phyloP scores from a whole-genome alignment of 2,888 invertebrate genomes.

The Pammene fasciana region DNA sequence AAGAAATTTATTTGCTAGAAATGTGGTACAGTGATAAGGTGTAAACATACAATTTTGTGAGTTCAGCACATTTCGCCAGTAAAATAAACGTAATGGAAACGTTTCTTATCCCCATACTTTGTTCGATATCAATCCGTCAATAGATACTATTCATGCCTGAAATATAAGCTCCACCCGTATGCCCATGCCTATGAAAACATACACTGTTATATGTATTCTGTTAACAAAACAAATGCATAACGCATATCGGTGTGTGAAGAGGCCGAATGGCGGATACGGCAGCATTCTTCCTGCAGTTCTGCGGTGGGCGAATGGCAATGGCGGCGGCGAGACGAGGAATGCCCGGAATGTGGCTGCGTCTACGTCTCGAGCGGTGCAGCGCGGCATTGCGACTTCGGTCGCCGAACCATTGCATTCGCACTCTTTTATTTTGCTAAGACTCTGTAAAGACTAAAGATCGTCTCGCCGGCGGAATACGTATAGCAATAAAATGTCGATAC shows the following conservation, averaged over 20 bases:
- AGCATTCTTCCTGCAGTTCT: conserved; percentile 44
- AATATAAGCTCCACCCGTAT: too few species aligned
- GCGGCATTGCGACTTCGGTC: conserved; percentile 43
- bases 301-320: conserved; percentile 43
- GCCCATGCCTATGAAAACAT: too few species aligned
- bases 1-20: too few species aligned
- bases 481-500: neutral
- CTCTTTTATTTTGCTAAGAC: conserved; percentile 28
- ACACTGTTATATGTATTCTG: neutral
- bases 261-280: conserved; percentile 46
- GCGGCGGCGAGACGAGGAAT: conserved; percentile 61
- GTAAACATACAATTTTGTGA: too few species aligned
- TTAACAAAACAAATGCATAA: conserved; percentile 7
- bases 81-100: too few species aligned
- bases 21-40: too few species aligned
- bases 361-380: conserved; percentile 52
- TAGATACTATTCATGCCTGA: too few species aligned
- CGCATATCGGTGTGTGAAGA: conserved; percentile 20
- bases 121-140: too few species aligned
- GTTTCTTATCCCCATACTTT: too few species aligned
- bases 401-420: conserved; percentile 61
- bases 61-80: too few species aligned
- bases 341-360: conserved; percentile 66
- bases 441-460: conserved; percentile 10
- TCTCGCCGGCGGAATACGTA: conserved; percentile 4